These are phyloP conservation scores for Muschampia plurimacula DNA, from an alignment of 2,888 invertebrate species.

Conservation along the genomic window DNA sequence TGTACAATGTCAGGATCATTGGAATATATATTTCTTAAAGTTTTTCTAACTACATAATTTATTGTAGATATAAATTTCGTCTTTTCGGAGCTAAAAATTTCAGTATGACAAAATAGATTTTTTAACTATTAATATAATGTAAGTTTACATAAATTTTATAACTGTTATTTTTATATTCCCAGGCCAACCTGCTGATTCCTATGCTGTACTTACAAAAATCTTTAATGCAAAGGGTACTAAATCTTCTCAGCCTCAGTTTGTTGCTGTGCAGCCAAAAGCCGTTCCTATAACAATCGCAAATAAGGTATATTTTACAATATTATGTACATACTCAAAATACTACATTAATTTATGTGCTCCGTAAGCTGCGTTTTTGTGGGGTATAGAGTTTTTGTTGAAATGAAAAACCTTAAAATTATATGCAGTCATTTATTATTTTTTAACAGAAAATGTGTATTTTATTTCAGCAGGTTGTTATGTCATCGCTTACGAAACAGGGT, in stretches of 20 bases:
- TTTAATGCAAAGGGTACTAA: slow-evolving; percentile 48
- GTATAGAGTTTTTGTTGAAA: neutral
- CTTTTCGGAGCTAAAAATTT: neutral
- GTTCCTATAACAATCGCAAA: slow-evolving; percentile 58
- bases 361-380: too few species aligned
- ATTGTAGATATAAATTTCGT: too few species aligned
- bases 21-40: too few species aligned
- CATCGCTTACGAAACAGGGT: slow-evolving; percentile 76
- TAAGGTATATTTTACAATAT: slow-evolving; percentile 50
- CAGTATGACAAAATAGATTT: neutral
- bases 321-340: too few species aligned
- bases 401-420: neutral
- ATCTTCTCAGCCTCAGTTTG: slow-evolving; percentile 56
- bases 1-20: too few species aligned
- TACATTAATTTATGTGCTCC: neutral
- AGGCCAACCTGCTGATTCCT: slow-evolving; percentile 54
- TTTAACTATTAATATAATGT: too few species aligned
- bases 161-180: neutral
- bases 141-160: neutral
- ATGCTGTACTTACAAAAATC: slow-evolving; percentile 65
- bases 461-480: slow-evolving; percentile 68
- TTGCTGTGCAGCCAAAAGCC: slow-evolving; percentile 70
- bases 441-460: too few species aligned
- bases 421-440: neutral
- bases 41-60: neutral